Base-by-base conservation (phyloP, 2,797 vertebrate species). In the Bradypus variegatus region DNA sequence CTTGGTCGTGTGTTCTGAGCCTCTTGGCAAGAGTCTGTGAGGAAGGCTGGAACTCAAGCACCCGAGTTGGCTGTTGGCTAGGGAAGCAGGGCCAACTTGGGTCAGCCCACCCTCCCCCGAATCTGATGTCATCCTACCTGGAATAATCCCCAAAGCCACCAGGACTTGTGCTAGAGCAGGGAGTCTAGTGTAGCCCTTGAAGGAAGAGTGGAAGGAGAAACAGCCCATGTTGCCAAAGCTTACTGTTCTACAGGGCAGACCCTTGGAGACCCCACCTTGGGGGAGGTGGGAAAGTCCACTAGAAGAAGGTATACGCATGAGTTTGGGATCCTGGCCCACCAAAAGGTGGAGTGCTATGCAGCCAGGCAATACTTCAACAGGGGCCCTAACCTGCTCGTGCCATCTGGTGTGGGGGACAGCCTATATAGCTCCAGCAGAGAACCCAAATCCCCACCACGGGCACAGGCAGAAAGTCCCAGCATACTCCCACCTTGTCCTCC, bases 21-120 rank as follows among this genome's bases (percentile, higher is more conserved):
- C 64, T 90, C 62, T 27, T 84, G 83, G 62, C 60, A 83, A 60
- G 80, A 64, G 31, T 89, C 45, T 88, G 48, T 83, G 45, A 72
- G 85, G 55, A 83, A 79, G 50, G 55, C 64, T 89, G 88, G 90
- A 53, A 89, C 25, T 87, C 19, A n/a, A 29, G 85, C 86, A 80
- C 69, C 50, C 91, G 53, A 50, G 23, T 80, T 83, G 83, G 86
- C 55, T 82, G 62, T 81, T 85, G 85, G 50, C 45, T 36, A 45
- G 64, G 93, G 69, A 82, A 76, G 84, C 23, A 87, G 31, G 58
- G 64, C 69, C 31, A 72, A 5, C 15, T 23, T 53, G 58, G 33
- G 36, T 65, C 19, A 91, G 53, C 5, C 15, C n/a, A 36, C 78
- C 76, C 15, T 27, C 41, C 78, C 76, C 70, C 0, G 50, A 78